Evolutionary conservation across 2,888 invertebrate species (phyloP), one percentile per base, ranked within the genome.

Genomic region (Folsomia candida): DNA sequence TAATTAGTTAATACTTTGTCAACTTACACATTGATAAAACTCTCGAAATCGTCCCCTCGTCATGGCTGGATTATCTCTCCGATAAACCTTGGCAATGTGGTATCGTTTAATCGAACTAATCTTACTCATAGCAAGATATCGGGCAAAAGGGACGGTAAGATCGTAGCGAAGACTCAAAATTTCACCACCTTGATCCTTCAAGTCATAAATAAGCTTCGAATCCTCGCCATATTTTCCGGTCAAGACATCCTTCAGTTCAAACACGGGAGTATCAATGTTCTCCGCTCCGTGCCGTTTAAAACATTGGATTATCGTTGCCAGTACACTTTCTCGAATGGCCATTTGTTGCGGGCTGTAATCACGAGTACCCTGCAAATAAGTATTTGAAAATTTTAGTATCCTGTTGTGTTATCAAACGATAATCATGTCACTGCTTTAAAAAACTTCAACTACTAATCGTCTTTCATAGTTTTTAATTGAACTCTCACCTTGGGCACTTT

Each of bases 191-290:
- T 99, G 98, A 85, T 99, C 97, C 83, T 94, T 94, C 59, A 99
- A 86, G 84, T 99, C 98, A 83, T 98, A 99, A 72, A 99, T 99
- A 11, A 99, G 86, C 83, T 99, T 99, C 0, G 97, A 94, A 83
- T 99, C 99, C 85, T 99, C 99, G 0, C 99, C 99, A 86, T 99
- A 99, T 85, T 99, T 99, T 61, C 97, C 99, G 24, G 96, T 97
- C 65, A 99, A 85, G 2, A 97, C 95, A 84, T 98, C 97, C 93
- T 96, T 97, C 20, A 97, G 85, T 84, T 98, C 98, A 86, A 98
- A 97, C 22, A 98, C 93, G 58, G 98, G 98, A 26, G 98, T 98
- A 82, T 99, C 99, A 82, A 99, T 97, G 24, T 96, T 94, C 82
- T 95, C 96, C 22, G 97, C 99, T 51, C 99, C 99, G 82, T 99